Evolutionary conservation across 2,113 vertebrate species (phyloP), one percentile per base, ranked within the genome.

Genomic region (Proteles cristata): DNA sequence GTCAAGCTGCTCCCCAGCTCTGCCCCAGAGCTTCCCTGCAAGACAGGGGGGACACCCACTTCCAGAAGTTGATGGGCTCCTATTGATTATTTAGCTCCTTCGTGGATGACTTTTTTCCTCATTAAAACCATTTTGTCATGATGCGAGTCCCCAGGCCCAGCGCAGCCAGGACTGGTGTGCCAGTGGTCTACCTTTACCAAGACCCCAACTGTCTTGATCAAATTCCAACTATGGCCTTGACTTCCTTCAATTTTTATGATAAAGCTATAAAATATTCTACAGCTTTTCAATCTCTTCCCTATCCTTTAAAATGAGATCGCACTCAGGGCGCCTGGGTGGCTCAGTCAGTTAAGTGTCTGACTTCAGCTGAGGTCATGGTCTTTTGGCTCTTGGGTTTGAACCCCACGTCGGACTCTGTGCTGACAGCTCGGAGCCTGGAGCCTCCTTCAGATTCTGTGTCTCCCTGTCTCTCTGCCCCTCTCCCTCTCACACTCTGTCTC

Each of bases 161-260:
- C 5, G 43, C 1, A 6, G 1, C 16, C 23, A 11, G 61, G 31
- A 11, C 31, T 55, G 12, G 6, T 11, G 4, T 2, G 7, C 39
- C 45, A 50, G 48, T 11, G 11, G 48, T 89, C 11, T 15, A 8
- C 11, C 26, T 58, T 26, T 19, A 26, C 33, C 68, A 28, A n/a
- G 26, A 77, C 35, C 48, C 66, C 65, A 31, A n/a, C 16, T 58
- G 15, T 31, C 28, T 14, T 10, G 16, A 39, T 76, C 26, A 35
- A 39, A 48, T 50, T 50, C 53, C 58, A 43, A 4, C 11, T 33
- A 5, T 4, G 23, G n/a, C 15, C 21, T n/a, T 39, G 14, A 65
- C 26, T 23, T 6, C 2, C 16, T 23, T 45, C 43, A 2, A 53
- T 69, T 39, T 31, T 10, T 79, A 28, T 10, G 48, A 63, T n/a